These are phyloP conservation scores for Muschampia plurimacula DNA, from an alignment of 2,888 invertebrate species.

Conservation along the genomic window DNA sequence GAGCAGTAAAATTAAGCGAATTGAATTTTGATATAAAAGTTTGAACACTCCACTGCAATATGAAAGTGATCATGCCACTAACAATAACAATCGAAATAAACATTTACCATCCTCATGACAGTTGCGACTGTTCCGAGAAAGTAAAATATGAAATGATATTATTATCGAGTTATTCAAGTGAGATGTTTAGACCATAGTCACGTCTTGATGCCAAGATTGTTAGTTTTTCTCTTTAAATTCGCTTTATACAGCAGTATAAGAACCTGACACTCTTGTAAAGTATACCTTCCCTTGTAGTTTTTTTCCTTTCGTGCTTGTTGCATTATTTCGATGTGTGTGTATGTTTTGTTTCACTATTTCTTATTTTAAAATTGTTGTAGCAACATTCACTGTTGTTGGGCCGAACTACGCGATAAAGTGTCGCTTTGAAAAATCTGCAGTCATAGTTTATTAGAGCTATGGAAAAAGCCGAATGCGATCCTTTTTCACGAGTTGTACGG, in stretches of 20 bases:
- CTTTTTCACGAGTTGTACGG: too few species aligned
- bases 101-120: conserved; percentile 6
- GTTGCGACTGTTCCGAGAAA: conserved; percentile 2
- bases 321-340: too few species aligned
- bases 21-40: conserved; percentile 10
- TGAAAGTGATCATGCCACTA: conserved; percentile 14
- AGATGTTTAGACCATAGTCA: not conserved
- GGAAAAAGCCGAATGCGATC: too few species aligned
- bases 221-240: not conserved
- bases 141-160: conserved; percentile 7
- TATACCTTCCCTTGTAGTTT: too few species aligned
- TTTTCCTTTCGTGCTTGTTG: too few species aligned
- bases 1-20: conserved; percentile 11
- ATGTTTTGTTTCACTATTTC: too few species aligned
- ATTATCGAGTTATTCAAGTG: not conserved
- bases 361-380: too few species aligned
- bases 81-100: conserved; percentile 21
- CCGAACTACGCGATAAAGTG: too few species aligned
- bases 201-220: not conserved
- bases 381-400: too few species aligned
- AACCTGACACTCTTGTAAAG: too few species aligned
- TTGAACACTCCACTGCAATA: conserved; percentile 1
- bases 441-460: not conserved
- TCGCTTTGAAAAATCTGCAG: not conserved
- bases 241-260: not conserved